Conservation (phyloP, 2,797 vertebrate species). For the Acestrorhynchus altus region DNA sequence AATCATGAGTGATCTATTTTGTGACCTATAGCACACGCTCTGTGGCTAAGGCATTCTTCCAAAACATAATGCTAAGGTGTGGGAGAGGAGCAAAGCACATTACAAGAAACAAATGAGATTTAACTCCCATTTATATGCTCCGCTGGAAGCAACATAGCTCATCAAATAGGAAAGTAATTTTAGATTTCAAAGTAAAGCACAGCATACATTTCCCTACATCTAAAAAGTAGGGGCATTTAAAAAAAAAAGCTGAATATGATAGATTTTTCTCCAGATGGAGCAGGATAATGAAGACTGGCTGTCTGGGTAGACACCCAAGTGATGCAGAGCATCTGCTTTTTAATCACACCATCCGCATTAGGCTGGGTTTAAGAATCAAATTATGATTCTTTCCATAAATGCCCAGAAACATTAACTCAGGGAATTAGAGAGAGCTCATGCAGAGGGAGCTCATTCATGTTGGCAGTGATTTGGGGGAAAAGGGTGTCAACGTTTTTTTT, state of each 20-base stretch:
- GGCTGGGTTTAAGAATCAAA: slow-evolving; percentile 40
- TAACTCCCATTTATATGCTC: slow-evolving; percentile 29
- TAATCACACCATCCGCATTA: slow-evolving; percentile 56
- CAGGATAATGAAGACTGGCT: slow-evolving; percentile 53
- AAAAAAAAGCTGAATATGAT: slow-evolving; percentile 47
- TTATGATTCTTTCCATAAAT: slow-evolving; percentile 37
- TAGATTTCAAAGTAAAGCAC: slow-evolving; percentile 23
- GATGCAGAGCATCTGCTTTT: slow-evolving; percentile 60
- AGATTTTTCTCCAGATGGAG: slow-evolving; percentile 60
- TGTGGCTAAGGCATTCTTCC: not conserved
- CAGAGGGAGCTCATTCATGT: slow-evolving; percentile 22
- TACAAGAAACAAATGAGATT: slow-evolving; percentile 23
- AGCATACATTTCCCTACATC: slow-evolving; percentile 41
- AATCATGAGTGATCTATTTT: not conserved
- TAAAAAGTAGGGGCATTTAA: slow-evolving; percentile 9
- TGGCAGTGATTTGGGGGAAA: slow-evolving; percentile 19
- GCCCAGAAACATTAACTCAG: slow-evolving; percentile 42
- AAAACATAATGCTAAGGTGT: not conserved
- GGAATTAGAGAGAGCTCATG: slow-evolving; percentile 30
- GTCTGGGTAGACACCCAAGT: slow-evolving; percentile 54
- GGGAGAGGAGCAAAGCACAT: slow-evolving; percentile 8
- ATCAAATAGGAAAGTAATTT: slow-evolving; percentile 34
- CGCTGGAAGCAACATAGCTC: slow-evolving; percentile 35
- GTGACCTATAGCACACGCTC: not conserved
- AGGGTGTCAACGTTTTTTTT: slow-evolving; percentile 16